phyloP scores from a whole-genome alignment of 2,113 vertebrate genomes.

The Leptobrachium leishanense region DNA sequence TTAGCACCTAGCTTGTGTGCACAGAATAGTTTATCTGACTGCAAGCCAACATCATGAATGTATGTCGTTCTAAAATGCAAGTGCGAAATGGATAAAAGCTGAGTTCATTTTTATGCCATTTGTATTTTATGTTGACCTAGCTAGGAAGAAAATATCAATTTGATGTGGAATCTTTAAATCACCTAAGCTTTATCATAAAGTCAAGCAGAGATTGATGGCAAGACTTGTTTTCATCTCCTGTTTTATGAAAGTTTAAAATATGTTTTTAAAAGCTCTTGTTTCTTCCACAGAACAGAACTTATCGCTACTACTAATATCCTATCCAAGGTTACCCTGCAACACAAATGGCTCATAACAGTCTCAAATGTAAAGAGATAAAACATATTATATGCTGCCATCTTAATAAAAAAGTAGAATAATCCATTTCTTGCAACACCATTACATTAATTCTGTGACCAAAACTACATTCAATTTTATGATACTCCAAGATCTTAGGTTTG shows the following conservation, averaged over 20 bases:
- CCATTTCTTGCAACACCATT: slow-evolving; percentile 5
- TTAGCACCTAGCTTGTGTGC: slow-evolving; percentile 32
- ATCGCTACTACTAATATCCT: slow-evolving; percentile 3
- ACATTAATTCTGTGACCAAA: slow-evolving; percentile 2
- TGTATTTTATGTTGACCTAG: slow-evolving; percentile 50
- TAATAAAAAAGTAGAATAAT: slow-evolving; percentile 20
- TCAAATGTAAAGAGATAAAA: neutral
- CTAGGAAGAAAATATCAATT: slow-evolving; percentile 49
- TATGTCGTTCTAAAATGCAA: slow-evolving; percentile 37
- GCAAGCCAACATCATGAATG: slow-evolving; percentile 25
- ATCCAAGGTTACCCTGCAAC: slow-evolving; percentile 27
- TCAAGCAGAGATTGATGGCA: slow-evolving; percentile 38
- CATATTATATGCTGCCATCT: slow-evolving; percentile 4
- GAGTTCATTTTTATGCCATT: slow-evolving; percentile 47
- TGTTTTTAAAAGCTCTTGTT: slow-evolving; percentile 41
- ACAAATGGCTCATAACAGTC: slow-evolving; percentile 24
- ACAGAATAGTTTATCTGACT: slow-evolving; percentile 42
- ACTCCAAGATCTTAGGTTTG: neutral
- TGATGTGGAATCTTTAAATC: slow-evolving; percentile 45
- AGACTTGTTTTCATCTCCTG: slow-evolving; percentile 35
- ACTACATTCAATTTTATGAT: neutral
- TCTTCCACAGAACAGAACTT: slow-evolving; percentile 17
- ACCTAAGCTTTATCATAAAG: slow-evolving; percentile 48
- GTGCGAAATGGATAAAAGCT: slow-evolving; percentile 41
- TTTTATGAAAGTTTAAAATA: slow-evolving; percentile 45